A percentile compares a stretch with the other conserved stretches of the same genome.
phyloP scores from a whole-genome alignment of 2,797 vertebrate genomes.

The Neosilurus hyrtlii region DNA sequence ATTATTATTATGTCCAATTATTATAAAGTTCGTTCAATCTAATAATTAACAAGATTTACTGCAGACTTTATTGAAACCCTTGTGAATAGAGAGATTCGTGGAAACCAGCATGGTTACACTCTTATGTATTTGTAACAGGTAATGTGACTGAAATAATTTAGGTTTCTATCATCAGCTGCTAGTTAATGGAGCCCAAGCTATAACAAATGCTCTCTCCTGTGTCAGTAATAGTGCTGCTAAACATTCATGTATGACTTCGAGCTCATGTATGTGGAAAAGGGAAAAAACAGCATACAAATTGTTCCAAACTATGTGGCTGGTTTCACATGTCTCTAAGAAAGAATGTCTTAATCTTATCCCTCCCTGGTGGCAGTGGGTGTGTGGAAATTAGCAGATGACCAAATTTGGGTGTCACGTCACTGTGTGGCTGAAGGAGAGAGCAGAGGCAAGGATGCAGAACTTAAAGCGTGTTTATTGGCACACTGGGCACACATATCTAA shows the following conservation, averaged over 20 bases:
- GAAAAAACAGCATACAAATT: not conserved
- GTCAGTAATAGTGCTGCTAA: not conserved
- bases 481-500: too few species aligned
- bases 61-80: not conserved
- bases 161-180: not conserved
- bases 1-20: not conserved
- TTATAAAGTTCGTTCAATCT: not conserved
- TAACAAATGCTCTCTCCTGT: not conserved
- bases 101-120: not conserved
- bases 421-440: too few species aligned
- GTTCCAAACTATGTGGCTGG: not conserved
- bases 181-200: not conserved
- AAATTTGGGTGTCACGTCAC: not conserved
- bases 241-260: not conserved
- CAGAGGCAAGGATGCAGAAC: too few species aligned
- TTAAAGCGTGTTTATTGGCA: too few species aligned
- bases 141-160: not conserved
- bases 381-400: not conserved
- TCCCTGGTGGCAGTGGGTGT: not conserved
- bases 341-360: not conserved
- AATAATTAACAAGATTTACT: not conserved
- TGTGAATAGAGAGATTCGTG: not conserved
- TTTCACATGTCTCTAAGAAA: not conserved
- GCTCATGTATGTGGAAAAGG: not conserved
- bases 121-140: not conserved